Conservation (phyloP, 2,797 vertebrate genomes). For the Pantherophis vulpinus region DNA sequence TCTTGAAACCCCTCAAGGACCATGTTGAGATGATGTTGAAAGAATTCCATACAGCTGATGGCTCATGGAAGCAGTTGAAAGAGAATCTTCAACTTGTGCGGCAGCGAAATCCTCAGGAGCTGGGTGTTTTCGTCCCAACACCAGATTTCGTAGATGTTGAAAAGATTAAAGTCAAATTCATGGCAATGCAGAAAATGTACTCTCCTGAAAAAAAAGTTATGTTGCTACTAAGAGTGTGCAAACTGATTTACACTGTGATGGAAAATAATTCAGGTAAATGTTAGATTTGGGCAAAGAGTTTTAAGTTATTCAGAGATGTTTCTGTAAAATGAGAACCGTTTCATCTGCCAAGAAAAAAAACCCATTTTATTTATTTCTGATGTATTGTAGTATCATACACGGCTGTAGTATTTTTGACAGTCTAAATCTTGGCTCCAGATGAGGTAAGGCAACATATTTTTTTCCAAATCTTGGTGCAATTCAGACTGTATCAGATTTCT, state of each 20-base stretch:
- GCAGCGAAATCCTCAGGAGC: conserved; percentile 86
- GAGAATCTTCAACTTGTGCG: conserved; percentile 91
- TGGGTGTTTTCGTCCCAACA: conserved; percentile 87
- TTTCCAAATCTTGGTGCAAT: background rate
- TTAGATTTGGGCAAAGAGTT: background rate
- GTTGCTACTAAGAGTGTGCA: conserved; percentile 90
- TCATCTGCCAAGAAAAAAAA: background rate
- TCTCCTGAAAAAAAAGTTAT: conserved; percentile 96
- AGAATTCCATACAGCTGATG: conserved; percentile 86
- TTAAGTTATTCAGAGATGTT: background rate
- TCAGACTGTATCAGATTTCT: background rate
- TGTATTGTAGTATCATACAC: background rate
- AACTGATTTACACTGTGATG: conserved; percentile 97
- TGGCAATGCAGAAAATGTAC: conserved; percentile 94
- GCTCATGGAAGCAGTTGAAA: conserved; percentile 87
- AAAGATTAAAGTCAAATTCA: conserved; percentile 94
- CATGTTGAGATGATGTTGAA: conserved; percentile 84
- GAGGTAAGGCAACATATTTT: background rate
- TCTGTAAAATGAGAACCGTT: background rate
- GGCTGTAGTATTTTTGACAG: background rate
- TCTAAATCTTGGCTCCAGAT: background rate
- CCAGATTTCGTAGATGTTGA: conserved; percentile 88
- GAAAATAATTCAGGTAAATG: conserved; percentile 92
- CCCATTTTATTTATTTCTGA: background rate
- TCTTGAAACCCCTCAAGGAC: conserved; percentile 90